Evolutionary conservation across 2,888 invertebrate species (phyloP).

Genomic region (Morpho achilles): DNA sequence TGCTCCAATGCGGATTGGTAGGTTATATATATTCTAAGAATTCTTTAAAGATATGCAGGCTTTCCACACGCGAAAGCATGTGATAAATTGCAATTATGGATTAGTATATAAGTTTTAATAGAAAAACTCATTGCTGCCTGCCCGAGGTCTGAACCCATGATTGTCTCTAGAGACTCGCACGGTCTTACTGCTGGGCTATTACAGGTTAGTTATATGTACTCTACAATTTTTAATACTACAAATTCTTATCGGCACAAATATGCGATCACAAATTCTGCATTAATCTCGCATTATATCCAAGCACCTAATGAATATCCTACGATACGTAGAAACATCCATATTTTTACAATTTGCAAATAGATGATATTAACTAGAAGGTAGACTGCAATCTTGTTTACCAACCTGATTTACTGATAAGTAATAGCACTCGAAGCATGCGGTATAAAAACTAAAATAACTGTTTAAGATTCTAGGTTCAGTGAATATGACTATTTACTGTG

Average conservation of each 20-base stretch:
- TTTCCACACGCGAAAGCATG: too few species aligned
- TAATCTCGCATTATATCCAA: conserved; percentile 3
- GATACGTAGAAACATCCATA: conserved; percentile 16
- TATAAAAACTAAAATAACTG: conserved; percentile 6
- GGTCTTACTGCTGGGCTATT: too few species aligned
- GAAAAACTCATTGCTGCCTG: too few species aligned
- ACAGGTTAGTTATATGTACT: too few species aligned
- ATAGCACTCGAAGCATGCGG: conserved; percentile 1
- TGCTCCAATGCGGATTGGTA: too few species aligned
- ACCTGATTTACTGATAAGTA: conserved; percentile 6
- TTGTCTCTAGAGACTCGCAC: too few species aligned
- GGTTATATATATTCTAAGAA: too few species aligned
- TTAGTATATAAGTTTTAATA: too few species aligned
- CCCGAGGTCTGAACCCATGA: too few species aligned
- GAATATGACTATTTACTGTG: background rate
- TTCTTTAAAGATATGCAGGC: too few species aligned
- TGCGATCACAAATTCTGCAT: background rate
- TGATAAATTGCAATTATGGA: too few species aligned
- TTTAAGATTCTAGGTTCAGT: background rate
- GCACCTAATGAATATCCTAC: conserved; percentile 5
- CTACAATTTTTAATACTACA: background rate
- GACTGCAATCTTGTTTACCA: conserved; percentile 14
- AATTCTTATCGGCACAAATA: conserved; percentile 5
- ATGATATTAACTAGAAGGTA: conserved; percentile 13
- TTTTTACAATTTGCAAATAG: conserved; percentile 20